phyloP scores from a whole-genome alignment of 2,113 vertebrate genomes.

The Engraulis encrasicolus region DNA sequence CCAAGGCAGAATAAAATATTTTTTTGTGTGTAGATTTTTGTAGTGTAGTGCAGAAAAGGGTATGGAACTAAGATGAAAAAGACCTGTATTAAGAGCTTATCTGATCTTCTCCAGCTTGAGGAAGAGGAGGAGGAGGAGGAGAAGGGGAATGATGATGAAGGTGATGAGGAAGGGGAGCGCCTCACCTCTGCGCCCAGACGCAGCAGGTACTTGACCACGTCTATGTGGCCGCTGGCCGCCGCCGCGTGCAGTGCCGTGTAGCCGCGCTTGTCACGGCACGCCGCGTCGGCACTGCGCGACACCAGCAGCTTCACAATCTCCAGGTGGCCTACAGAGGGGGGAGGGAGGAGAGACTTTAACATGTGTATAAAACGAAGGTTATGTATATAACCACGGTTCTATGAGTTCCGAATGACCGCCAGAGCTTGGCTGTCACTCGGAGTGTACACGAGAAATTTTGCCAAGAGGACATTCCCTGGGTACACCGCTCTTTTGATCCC shows the following conservation, averaged over 20 bases:
- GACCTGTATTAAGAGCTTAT: neutral
- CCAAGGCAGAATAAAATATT: too few relatives aligned
- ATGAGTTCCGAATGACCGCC: too few relatives aligned
- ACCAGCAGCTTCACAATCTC: slow-evolving; percentile 92
- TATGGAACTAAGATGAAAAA: too few relatives aligned
- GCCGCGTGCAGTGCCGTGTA: slow-evolving; percentile 93
- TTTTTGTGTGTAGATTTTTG: too few relatives aligned
- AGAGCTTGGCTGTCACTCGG: too few relatives aligned
- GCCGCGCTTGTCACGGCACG: slow-evolving; percentile 88
- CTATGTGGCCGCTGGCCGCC: slow-evolving; percentile 87
- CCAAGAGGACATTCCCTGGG: too few relatives aligned
- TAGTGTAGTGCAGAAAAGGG: too few relatives aligned
- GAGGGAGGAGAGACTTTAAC: neutral
- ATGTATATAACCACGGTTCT: too few relatives aligned
- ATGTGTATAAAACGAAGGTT: too few relatives aligned
- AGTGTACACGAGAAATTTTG: too few relatives aligned
- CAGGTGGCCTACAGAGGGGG: slow-evolving; percentile 80
- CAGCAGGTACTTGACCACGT: slow-evolving; percentile 87
- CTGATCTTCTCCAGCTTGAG: neutral
- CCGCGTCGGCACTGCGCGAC: slow-evolving; percentile 83
- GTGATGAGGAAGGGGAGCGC: neutral
- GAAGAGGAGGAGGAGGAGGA: neutral
- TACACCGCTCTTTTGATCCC: too few relatives aligned
- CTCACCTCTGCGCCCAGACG: slow-evolving; percentile 87
- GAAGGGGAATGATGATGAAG: neutral